Evolutionary conservation across 2,797 vertebrate genomes (phyloP).

Genomic region (Hirundo rustica): DNA sequence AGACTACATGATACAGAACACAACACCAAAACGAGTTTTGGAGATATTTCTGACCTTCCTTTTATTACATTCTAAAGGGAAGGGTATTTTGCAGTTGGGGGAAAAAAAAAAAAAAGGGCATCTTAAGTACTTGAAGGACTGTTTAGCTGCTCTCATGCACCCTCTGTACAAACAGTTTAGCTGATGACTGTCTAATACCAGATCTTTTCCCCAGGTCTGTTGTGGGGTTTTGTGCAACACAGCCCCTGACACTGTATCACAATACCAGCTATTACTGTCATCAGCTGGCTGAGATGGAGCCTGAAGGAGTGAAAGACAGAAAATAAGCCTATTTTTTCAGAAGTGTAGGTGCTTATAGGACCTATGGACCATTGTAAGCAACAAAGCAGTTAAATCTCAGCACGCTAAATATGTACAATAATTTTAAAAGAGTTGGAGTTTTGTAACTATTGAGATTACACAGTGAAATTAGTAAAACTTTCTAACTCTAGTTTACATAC

Average conservation of each 20-base stretch:
- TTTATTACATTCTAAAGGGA: not conserved
- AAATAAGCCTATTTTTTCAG: not conserved
- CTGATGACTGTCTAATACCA: not conserved
- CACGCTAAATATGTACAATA: rapidly evolving
- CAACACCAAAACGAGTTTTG: not conserved
- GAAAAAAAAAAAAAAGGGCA: rapidly evolving
- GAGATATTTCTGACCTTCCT: not conserved
- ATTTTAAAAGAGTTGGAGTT: not conserved
- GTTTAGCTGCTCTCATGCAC: not conserved
- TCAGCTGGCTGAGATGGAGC: not conserved
- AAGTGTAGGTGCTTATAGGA: not conserved
- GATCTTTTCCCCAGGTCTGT: not conserved
- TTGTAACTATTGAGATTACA: not conserved
- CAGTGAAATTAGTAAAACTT: not conserved
- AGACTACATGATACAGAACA: not conserved
- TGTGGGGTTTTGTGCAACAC: not conserved
- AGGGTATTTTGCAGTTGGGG: not conserved
- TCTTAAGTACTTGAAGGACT: not conserved
- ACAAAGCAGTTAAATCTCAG: not conserved
- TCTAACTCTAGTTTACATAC: not conserved
- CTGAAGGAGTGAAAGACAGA: not conserved
- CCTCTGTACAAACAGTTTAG: not conserved
- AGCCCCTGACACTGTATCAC: not conserved
- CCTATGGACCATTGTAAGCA: not conserved
- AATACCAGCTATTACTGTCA: not conserved